These are phyloP conservation scores for Drosophila pegasa DNA, from an alignment of 2,888 invertebrate genomes.

Conservation along the genomic window DNA sequence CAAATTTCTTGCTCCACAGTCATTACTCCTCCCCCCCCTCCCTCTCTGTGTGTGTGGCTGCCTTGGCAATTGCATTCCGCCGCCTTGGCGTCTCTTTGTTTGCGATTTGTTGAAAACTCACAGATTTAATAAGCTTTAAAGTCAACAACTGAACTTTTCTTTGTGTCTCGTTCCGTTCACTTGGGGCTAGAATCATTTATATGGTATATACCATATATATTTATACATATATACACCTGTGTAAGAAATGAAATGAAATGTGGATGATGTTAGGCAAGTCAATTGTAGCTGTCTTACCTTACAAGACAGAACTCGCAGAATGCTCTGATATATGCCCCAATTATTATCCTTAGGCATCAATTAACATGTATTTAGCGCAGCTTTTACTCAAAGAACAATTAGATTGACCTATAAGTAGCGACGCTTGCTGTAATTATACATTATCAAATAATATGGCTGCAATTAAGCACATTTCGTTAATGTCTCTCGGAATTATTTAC, in stretches of 20 bases:
- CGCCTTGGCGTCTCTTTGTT: conserved; percentile 45
- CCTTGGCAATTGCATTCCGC: conserved; percentile 39
- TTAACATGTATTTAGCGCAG: background rate
- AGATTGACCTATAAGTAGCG: conserved; percentile 59
- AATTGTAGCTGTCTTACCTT: background rate
- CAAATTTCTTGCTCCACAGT: background rate
- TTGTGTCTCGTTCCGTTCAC: conserved; percentile 17
- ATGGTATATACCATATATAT: background rate
- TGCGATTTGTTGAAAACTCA: conserved; percentile 3
- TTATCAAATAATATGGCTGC: conserved; percentile 23
- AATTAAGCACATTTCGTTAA: conserved; percentile 31
- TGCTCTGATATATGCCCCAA: background rate
- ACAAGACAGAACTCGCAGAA: background rate
- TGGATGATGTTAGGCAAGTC: background rate
- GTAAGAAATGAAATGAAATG: background rate
- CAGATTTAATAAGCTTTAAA: conserved; percentile 15
- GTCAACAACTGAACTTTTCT: conserved; percentile 14
- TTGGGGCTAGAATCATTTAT: background rate
- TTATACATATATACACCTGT: background rate
- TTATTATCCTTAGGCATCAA: background rate
- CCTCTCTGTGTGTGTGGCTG: background rate
- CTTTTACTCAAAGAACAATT: too few species aligned
- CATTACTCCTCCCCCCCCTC: too few species aligned
- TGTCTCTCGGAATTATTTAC: conserved; percentile 34
- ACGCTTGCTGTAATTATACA: conserved; percentile 9